Percentiles rank a stretch among this genome's conserved stretches.
Conservation (phyloP, 2,113 vertebrate genomes). For the Peromyscus polionotus region DNA sequence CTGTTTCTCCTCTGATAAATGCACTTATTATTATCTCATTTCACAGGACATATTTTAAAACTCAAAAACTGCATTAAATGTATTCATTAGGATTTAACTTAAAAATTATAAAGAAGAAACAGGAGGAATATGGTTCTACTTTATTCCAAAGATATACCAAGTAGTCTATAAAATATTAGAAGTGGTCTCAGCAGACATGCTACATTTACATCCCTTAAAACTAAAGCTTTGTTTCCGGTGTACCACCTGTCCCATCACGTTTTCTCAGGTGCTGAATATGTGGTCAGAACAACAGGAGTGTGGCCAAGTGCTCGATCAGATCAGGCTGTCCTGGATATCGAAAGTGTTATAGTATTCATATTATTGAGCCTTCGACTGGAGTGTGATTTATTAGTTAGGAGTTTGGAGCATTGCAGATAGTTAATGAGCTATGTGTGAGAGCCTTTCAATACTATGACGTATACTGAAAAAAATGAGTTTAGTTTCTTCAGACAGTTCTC, state of each 20-base stretch:
- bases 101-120: conserved; percentile 56
- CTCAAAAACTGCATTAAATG: conserved; percentile 51
- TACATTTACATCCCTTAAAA: conserved; percentile 41
- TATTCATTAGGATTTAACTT: conserved; percentile 54
- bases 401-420: conserved; percentile 65
- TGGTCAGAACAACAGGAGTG: conserved; percentile 18
- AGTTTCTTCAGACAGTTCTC: conserved; percentile 36
- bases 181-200: conserved; percentile 2
- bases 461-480: conserved; percentile 1
- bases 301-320: conserved; percentile 46
- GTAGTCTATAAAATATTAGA: conserved; percentile 30
- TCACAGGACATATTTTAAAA: conserved; percentile 66
- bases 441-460: conserved; percentile 53
- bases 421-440: conserved; percentile 46
- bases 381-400: conserved; percentile 61
- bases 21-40: conserved; percentile 75
- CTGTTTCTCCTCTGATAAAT: conserved; percentile 72
- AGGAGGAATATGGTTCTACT: conserved; percentile 20
- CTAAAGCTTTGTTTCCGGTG: conserved; percentile 58
- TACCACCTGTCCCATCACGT: conserved; percentile 60
- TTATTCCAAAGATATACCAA: conserved; percentile 36
- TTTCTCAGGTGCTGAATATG: conserved; percentile 72
- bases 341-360: not conserved
- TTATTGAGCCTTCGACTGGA: conserved; percentile 17
- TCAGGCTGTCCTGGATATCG: conserved; percentile 9